phyloP scores from a whole-genome alignment of 2,888 invertebrate genomes.

The Eucera pruinosa region DNA sequence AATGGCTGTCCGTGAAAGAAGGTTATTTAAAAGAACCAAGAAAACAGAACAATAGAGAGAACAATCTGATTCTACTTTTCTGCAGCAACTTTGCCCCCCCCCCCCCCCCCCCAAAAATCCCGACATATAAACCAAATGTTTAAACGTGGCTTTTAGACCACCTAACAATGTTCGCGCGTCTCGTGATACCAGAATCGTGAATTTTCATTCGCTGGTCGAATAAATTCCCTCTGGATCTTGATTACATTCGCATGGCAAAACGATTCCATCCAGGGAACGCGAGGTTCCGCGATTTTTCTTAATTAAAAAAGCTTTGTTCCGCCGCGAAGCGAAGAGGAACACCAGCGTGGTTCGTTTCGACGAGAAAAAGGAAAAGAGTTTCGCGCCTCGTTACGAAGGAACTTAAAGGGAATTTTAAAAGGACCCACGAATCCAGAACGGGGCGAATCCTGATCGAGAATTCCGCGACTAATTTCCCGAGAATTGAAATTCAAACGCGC shows the following conservation, averaged over 20 bases:
- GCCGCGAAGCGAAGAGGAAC: not conserved
- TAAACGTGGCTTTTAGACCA: not conserved
- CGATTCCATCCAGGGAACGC: slow-evolving; percentile 1
- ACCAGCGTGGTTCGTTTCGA: slow-evolving; percentile 9
- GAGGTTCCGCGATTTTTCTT: slow-evolving; percentile 41
- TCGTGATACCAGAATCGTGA: slow-evolving; percentile 3
- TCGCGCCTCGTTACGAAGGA: slow-evolving; percentile 48
- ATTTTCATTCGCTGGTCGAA: slow-evolving; percentile 20
- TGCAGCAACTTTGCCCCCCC: too few relatives aligned
- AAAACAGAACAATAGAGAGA: too few relatives aligned
- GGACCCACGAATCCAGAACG: slow-evolving; percentile 9
- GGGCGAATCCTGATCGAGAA: slow-evolving; percentile 28
- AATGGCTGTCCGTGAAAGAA: too few relatives aligned
- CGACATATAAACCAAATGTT: too few relatives aligned
- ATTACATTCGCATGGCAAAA: slow-evolving; percentile 30
- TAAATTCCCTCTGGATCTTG: slow-evolving; percentile 20
- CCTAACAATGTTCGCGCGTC: not conserved
- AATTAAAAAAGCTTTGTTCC: slow-evolving; percentile 51
- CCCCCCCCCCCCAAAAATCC: too few relatives aligned
- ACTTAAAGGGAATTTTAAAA: slow-evolving; percentile 45
- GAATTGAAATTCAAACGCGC: slow-evolving; percentile 71
- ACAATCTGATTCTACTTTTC: not conserved
- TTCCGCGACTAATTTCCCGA: slow-evolving; percentile 63
- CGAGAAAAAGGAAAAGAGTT: slow-evolving; percentile 3
- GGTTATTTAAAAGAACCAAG: too few relatives aligned